Base-by-base conservation (phyloP, 2,888 invertebrate genomes). In the Baronia brevicornis region DNA sequence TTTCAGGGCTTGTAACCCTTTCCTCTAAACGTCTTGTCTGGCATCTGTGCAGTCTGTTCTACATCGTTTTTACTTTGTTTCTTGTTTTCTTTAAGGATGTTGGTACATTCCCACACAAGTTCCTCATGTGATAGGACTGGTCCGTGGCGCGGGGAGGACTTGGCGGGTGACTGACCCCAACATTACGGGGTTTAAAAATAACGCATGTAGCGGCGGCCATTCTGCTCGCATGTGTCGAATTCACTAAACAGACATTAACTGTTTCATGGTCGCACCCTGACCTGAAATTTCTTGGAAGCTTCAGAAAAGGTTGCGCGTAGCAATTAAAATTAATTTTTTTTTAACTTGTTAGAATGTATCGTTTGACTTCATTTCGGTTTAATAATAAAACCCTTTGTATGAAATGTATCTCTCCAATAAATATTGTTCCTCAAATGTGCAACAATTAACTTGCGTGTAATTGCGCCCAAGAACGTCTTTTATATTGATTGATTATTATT, bases 211-310 rank as follows among this genome's bases (percentile, higher is more conserved):
- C 63, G 64, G 61, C 77, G 74, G 69, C 66, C 78, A 77, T 80
- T 82, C 82, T 78, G 82, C 65, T 79, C 69, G 68, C 82, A 82
- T 84, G 72, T 82, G 84, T 80, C 75, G 80, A 80, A 80, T 82
- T 78, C 69, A 79, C 74, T 77, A 77, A 79, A 78, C 77, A 78
- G 73, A 63, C 69, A 71, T 73, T 73, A 78, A 75, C 70, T 77
- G 77, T 80, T 82, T 84, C 84, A 84, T 61, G 82, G 84, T 75
- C 84, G 70, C 71, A 61, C 67, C 70, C 65, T 79, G 80, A 79
- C 82, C 80, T 77, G 73, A 63, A 62, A 71, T 42, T 77, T 69
- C 65, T 64, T 42, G 47, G 62, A 75, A 72, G 54, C 51, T 49
- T 48, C 48, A 43, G 48, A 38, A 47, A 49, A 38, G 15, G 14